Evolutionary conservation across 1,140 invertebrate species (phyloP).

Genomic region (Glomeris maerens): DNA sequence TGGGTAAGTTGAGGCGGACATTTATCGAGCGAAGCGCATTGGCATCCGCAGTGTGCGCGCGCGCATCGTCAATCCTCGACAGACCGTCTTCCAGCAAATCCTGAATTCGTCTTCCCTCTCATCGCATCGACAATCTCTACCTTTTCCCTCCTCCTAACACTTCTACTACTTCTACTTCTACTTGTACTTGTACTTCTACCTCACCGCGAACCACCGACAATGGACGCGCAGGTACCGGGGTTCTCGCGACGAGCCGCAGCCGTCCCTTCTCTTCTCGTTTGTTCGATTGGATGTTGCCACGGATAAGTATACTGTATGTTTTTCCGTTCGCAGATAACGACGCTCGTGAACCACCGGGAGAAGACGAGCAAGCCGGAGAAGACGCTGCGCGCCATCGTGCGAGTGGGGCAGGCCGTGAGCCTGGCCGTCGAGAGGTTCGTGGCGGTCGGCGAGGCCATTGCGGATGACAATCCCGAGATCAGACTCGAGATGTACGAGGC

Average conservation of each 20-base stretch:
- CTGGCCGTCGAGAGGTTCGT: slow-evolving; percentile 94
- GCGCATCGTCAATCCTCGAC: too few relatives aligned
- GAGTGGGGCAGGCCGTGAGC: slow-evolving; percentile 89
- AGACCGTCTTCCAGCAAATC: not conserved
- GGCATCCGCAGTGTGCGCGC: too few relatives aligned
- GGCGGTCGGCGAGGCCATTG: slow-evolving; percentile 92
- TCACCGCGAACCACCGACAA: too few relatives aligned
- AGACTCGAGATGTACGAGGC: slow-evolving; percentile 94
- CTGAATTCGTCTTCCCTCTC: not conserved
- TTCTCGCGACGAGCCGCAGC: too few relatives aligned
- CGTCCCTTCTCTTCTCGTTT: too few relatives aligned
- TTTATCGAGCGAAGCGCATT: too few relatives aligned
- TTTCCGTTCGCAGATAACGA: slow-evolving; percentile 63
- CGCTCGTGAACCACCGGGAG: slow-evolving; percentile 55
- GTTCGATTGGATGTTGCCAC: too few relatives aligned
- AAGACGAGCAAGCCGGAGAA: slow-evolving; percentile 37
- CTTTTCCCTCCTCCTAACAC: slow-evolving; percentile 5
- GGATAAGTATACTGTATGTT: too few relatives aligned
- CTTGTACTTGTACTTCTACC: slow-evolving; percentile 12
- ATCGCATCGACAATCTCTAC: not conserved
- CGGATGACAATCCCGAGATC: slow-evolving; percentile 93
- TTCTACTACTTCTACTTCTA: slow-evolving; percentile 4
- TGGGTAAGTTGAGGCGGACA: too few relatives aligned
- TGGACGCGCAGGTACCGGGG: too few relatives aligned
- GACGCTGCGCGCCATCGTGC: slow-evolving; percentile 56